Evolutionary conservation across 2,888 invertebrate genomes (phyloP), one percentile per base, ranked within the genome.

Genomic region (Boloria selene): DNA sequence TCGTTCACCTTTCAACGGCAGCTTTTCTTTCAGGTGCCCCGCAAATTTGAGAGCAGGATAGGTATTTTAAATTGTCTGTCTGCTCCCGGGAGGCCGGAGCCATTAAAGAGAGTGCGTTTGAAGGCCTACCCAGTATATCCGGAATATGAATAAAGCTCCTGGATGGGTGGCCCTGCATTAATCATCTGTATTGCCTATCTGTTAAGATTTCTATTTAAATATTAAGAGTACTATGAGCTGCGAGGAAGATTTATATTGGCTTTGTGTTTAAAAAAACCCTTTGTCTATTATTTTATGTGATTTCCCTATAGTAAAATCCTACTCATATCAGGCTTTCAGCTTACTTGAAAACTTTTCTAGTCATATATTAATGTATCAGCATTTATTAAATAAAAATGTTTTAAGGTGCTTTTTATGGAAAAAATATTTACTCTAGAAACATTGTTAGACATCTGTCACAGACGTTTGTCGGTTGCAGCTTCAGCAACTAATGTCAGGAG

Each of bases 61-160:
- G 74, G 70, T 75, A 76, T 74, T 76, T 76, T 74, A 74, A 76
- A 75, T 73, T 74, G 76, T 76, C 74, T 71, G 73, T 68, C 72
- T 68, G 66, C 69, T 76, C 77, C 74, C 76, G 69, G 68, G 74
- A 75, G 77, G 72, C 73, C 70, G 70, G 64, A 65, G 74, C 79
- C 75, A 80, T 82, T 80, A 82, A 77, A 74, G 75, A 78, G 81
- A 81, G 81, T 81, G 80, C 78, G 78, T 78, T 75, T 72, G 74
- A 74, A 77, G 77, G 75, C 70, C 74, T 72, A 67, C 67, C 71
- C 64, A 54, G 42, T 68, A 70, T 67, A 52, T 70, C 70, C 65
- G 73, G 76, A 79, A 78, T 79, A 81, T 81, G 79, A 80, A 80
- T 80, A 79, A 81, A 77, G 56, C 74, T 68, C 72, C 73, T 73